Evolutionary conservation across 2,113 vertebrate species (phyloP).

Genomic region (Etheostoma cragini): DNA sequence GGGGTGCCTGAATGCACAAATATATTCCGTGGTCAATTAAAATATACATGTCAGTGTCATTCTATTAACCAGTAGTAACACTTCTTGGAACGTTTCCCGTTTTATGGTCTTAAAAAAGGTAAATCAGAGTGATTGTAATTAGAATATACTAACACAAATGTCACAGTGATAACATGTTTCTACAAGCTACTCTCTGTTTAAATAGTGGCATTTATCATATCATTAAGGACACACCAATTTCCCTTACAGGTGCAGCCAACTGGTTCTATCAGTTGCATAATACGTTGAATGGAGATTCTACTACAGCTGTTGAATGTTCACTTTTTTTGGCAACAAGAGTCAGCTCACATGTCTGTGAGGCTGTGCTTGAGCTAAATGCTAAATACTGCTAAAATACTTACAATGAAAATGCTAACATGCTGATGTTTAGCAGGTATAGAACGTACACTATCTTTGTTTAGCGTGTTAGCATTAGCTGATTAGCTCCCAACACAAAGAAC

Average conservation of each 20-base stretch:
- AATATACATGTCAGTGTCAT: neutral
- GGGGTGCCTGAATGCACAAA: neutral
- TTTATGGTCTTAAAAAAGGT: neutral
- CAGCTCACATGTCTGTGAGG: neutral
- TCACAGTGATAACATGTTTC: neutral
- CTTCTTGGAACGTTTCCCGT: neutral
- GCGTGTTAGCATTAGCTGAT: neutral
- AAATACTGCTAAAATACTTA: too few relatives aligned
- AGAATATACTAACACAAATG: neutral
- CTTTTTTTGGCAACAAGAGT: neutral
- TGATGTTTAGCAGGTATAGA: neutral
- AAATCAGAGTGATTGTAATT: neutral
- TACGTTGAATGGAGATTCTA: neutral
- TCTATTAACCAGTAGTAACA: neutral
- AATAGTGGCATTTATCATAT: neutral
- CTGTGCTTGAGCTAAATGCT: neutral
- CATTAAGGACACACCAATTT: neutral
- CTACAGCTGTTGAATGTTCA: neutral
- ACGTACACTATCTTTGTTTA: neutral
- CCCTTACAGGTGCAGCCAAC: neutral
- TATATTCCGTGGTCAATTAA: neutral
- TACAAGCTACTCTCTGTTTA: too few relatives aligned
- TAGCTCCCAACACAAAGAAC: neutral
- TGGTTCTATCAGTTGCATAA: neutral
- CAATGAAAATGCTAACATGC: neutral